Conservation (phyloP, 2,888 invertebrate genomes). For the Trichogramma dendrolimi region DNA sequence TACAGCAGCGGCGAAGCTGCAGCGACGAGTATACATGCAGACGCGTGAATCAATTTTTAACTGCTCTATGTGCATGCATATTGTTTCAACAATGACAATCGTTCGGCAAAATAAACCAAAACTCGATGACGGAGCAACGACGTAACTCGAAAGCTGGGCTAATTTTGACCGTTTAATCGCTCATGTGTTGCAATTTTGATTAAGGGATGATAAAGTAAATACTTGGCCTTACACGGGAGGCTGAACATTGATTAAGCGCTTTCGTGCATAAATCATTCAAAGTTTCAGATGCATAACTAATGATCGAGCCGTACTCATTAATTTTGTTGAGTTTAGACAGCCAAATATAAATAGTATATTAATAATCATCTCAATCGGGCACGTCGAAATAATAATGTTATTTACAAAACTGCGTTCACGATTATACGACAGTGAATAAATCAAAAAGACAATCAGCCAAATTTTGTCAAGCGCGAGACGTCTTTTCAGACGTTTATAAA, state of each 20-base stretch:
- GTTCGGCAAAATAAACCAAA: neutral
- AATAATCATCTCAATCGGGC: too few relatives aligned
- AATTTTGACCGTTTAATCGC: neutral
- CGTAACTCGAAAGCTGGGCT: neutral
- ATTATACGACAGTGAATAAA: too few relatives aligned
- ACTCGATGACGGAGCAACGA: neutral
- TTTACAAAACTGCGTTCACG: too few relatives aligned
- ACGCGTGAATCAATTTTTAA: neutral
- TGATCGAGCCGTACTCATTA: too few relatives aligned
- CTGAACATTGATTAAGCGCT: neutral
- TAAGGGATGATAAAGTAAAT: conserved; percentile 2
- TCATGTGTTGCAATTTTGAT: neutral
- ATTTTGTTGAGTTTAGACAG: neutral
- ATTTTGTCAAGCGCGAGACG: too few relatives aligned
- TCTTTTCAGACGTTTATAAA: too few relatives aligned
- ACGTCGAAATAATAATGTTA: too few relatives aligned
- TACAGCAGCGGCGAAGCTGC: neutral
- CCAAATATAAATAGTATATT: neutral
- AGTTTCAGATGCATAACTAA: too few relatives aligned
- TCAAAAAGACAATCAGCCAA: too few relatives aligned
- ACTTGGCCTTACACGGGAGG: neutral
- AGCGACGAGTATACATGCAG: neutral
- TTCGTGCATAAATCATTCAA: too few relatives aligned
- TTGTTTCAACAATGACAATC: neutral
- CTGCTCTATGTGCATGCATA: neutral